Percentiles rank a stretch among this genome's conserved stretches.
Evolutionary conservation across 2,888 invertebrate genomes (phyloP).

Genomic region (Bembecia ichneumoniformis): DNA sequence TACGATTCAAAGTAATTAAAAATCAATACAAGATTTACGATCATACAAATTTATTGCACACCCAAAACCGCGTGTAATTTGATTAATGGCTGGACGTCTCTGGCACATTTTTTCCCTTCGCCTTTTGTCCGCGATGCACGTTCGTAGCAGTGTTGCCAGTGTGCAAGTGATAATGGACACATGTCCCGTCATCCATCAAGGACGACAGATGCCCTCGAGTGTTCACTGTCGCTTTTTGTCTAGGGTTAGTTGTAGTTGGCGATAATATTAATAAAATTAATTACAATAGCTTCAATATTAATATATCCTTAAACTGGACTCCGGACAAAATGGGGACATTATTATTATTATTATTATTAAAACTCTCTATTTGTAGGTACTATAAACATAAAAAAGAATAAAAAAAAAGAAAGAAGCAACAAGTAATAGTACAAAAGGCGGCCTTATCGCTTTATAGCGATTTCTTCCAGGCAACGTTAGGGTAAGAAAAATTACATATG

Average conservation of each 20-base stretch:
- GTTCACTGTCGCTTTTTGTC: conserved; percentile 24
- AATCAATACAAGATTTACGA: conserved; percentile 3
- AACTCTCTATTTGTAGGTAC: no score
- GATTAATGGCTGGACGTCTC: conserved; percentile 50
- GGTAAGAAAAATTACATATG: no score
- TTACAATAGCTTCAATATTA: no score
- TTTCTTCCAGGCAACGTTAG: no score
- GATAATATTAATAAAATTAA: no score
- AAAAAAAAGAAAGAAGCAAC: no score
- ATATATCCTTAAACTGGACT: no score
- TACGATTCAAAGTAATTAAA: neutral
- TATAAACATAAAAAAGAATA: no score
- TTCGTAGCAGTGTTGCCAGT: conserved; percentile 26
- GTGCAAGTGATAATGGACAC: conserved; percentile 59
- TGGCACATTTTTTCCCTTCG: conserved; percentile 28
- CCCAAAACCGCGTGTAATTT: conserved; percentile 47
- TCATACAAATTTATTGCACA: conserved; percentile 32
- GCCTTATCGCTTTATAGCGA: no score
- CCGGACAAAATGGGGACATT: no score
- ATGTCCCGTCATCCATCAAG: conserved; percentile 63
- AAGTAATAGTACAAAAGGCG: no score
- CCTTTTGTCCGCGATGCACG: conserved; percentile 30
- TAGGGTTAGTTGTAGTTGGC: conserved; percentile 25
- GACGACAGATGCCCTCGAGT: conserved; percentile 47
- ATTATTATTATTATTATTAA: no score